A percentile compares a stretch with the other conserved stretches of the same genome.
phyloP scores from a whole-genome alignment of 2,113 vertebrate species.

The Callipepla squamata region DNA sequence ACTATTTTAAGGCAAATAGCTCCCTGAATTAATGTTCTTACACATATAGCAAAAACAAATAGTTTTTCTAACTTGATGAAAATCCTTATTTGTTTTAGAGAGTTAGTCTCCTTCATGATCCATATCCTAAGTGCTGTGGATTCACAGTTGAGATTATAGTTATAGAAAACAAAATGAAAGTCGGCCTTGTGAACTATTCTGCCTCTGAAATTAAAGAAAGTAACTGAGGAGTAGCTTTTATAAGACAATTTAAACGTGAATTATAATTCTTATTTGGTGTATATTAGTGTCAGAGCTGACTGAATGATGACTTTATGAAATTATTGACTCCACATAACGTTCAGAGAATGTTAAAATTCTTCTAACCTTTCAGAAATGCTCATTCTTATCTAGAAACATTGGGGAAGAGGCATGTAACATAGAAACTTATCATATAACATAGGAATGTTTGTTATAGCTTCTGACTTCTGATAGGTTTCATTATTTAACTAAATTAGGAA shows the following conservation, averaged over 20 bases:
- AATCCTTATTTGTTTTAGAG: background rate
- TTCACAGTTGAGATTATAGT: background rate
- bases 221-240: background rate
- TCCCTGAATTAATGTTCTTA: background rate
- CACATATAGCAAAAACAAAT: background rate
- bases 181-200: background rate
- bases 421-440: background rate
- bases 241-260: background rate
- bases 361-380: background rate
- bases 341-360: background rate
- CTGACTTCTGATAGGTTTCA: background rate
- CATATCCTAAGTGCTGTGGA: background rate
- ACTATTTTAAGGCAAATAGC: background rate
- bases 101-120: accelerated
- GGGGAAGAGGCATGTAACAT: accelerated
- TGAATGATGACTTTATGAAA: background rate
- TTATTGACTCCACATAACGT: background rate
- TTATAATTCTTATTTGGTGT: background rate
- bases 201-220: background rate
- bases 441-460: background rate
- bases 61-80: background rate
- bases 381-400: background rate
- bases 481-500: background rate
- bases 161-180: background rate
- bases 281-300: background rate